A percentile compares a stretch with the other conserved stretches of the same genome.
Evolutionary conservation across 35 echinoderm and acorn worm species (phyloP).

Genomic region (Amphiura filiformis): DNA sequence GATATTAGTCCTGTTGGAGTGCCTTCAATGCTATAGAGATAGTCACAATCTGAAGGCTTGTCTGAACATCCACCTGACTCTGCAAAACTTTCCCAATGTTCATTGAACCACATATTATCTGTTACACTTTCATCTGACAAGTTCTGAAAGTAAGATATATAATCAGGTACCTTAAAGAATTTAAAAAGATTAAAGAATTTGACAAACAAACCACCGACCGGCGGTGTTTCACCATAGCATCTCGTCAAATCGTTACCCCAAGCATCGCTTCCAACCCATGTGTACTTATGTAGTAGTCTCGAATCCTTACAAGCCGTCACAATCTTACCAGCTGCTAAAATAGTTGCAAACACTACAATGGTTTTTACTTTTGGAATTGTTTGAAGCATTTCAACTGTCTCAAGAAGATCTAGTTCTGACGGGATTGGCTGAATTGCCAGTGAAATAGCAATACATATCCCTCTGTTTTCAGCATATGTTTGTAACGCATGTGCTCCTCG

Average conservation of each 20-base stretch:
- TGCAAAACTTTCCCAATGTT: not conserved
- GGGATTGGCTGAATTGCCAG: not conserved
- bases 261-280: conserved; percentile 21
- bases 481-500: not conserved
- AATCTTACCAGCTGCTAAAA: not conserved
- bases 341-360: conserved; percentile 3
- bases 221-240: not conserved
- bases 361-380: not conserved
- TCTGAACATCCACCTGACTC: not conserved
- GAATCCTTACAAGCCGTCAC: not conserved
- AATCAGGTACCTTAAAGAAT: not conserved
- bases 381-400: not conserved
- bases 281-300: not conserved
- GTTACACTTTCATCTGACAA: not conserved
- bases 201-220: conserved; percentile 3
- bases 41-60: not conserved
- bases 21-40: not conserved
- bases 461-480: not conserved
- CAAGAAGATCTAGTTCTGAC: not conserved
- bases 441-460: conserved; percentile 18
- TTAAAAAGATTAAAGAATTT: conserved; percentile 2
- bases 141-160: not conserved
- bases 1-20: not conserved
- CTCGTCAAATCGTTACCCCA: not conserved
- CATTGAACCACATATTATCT: conserved; percentile 1